Conservation (phyloP, 2,113 vertebrate genomes). For the Siniperca knerii region DNA sequence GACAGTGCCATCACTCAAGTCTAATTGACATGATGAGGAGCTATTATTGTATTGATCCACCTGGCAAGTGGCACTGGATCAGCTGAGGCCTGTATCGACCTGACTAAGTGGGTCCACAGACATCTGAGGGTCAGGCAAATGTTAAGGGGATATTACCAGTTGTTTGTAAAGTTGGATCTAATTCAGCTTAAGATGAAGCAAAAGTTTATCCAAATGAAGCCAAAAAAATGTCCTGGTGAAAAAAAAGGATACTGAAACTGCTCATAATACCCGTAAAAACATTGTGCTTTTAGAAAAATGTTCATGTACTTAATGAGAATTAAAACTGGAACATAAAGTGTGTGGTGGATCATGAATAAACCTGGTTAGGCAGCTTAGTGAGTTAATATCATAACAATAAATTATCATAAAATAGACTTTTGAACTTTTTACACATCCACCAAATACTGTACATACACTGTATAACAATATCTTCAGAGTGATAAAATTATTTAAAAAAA, state of each 20-base stretch:
- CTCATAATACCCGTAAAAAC: conserved; percentile 89
- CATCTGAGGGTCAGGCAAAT: conserved; percentile 76
- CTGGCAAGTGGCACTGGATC: conserved; percentile 79
- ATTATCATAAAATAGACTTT: conserved; percentile 99
- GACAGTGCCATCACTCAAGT: conserved; percentile 73
- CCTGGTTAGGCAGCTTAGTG: conserved; percentile 93
- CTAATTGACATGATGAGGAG: conserved; percentile 81
- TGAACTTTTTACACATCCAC: conserved; percentile 95
- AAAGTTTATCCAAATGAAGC: conserved; percentile 19
- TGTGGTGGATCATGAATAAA: conserved; percentile 81
- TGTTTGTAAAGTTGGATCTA: conserved; percentile 63
- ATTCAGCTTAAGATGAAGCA: conserved; percentile 39
- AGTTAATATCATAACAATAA: conserved; percentile 97
- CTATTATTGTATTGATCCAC: conserved; percentile 84
- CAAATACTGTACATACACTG: conserved; percentile 78
- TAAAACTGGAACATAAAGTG: conserved; percentile 69
- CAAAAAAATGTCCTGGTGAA: neutral
- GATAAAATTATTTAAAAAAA: conserved; percentile 45
- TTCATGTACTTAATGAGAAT: conserved; percentile 24
- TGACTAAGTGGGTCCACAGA: conserved; percentile 72
- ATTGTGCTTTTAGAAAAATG: conserved; percentile 85
- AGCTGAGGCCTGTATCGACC: conserved; percentile 79
- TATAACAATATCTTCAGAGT: conserved; percentile 82
- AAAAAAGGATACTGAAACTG: conserved; percentile 54
- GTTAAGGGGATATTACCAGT: conserved; percentile 77